These are phyloP conservation scores for Cryptocheilus praepositus DNA, from an alignment of 2,888 invertebrate genomes.

Conservation along the genomic window DNA sequence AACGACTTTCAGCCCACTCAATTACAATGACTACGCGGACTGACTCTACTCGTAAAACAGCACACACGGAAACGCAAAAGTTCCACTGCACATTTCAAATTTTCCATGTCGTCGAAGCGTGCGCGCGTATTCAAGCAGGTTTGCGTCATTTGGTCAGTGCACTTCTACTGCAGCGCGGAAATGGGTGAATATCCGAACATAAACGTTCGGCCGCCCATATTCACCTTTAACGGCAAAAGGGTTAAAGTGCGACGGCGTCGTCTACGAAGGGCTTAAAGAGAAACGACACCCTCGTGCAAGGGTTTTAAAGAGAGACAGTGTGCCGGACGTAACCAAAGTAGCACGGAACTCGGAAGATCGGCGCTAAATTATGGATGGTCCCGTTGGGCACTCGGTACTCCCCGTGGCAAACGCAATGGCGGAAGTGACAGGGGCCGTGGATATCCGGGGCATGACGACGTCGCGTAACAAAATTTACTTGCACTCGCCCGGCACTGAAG, in stretches of 20 bases:
- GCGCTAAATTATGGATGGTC: constrained; percentile 49
- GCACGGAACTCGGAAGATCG: constrained; percentile 40
- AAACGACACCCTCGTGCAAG: constrained; percentile 36
- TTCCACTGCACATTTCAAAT: too few relatives aligned
- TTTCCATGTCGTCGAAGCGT: too few relatives aligned
- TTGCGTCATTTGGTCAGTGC: too few relatives aligned
- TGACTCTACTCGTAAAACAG: too few relatives aligned
- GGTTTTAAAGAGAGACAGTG: constrained; percentile 48
- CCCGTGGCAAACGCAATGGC: constrained; percentile 23
- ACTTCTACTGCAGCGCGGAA: too few relatives aligned
- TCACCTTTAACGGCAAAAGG: constrained; percentile 29
- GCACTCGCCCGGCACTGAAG: constrained; percentile 20
- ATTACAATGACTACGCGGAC: too few relatives aligned
- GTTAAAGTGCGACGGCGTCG: too few relatives aligned
- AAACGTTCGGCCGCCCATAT: constrained; percentile 32
- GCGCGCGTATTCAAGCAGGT: too few relatives aligned
- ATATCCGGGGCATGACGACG: constrained; percentile 24
- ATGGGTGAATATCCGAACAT: too few relatives aligned
- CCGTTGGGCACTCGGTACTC: constrained; percentile 31
- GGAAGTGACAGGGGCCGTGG: constrained; percentile 35
- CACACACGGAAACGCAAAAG: too few relatives aligned
- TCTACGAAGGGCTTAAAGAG: too few relatives aligned
- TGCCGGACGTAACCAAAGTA: constrained; percentile 36
- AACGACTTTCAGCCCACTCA: too few relatives aligned
- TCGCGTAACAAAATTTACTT: constrained; percentile 36